Conservation (phyloP, 2,113 vertebrate genomes). For the Pygoscelis adeliae region DNA sequence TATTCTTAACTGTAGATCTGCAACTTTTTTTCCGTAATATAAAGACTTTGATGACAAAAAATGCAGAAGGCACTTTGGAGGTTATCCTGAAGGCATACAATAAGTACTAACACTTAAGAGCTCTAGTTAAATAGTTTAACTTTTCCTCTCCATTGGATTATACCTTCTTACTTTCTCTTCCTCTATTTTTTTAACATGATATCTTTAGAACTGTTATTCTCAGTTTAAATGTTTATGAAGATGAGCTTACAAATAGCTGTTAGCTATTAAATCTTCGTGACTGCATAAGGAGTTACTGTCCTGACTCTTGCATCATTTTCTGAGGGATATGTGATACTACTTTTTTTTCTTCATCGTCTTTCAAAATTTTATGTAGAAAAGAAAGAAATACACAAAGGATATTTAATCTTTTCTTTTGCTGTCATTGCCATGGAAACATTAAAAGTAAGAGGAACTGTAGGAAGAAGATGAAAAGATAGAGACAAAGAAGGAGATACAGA, state of each 20-base stretch:
- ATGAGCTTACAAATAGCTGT: not conserved
- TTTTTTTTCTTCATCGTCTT: not conserved
- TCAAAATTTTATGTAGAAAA: not conserved
- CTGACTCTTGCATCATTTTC: not conserved
- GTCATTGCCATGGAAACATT: constrained; percentile 62
- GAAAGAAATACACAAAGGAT: not conserved
- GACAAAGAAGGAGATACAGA: not conserved
- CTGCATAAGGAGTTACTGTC: not conserved
- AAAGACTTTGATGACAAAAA: not conserved
- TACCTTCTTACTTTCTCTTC: not conserved
- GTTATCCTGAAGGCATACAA: not conserved
- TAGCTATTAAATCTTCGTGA: not conserved
- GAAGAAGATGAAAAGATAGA: constrained; percentile 38
- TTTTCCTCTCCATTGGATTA: not conserved
- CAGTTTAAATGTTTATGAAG: not conserved
- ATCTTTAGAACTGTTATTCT: not conserved
- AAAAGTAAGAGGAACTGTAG: constrained; percentile 20
- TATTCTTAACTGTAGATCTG: not conserved
- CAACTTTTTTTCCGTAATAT: not conserved
- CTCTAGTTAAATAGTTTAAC: not conserved
- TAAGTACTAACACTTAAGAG: not conserved
- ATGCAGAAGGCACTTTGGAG: not conserved
- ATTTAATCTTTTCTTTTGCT: constrained; percentile 26
- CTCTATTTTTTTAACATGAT: not conserved
- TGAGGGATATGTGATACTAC: not conserved